Evolutionary conservation across 2,113 vertebrate genomes (phyloP), one percentile per base, ranked within the genome.

Genomic region (Psammodynastes pulverulentus): DNA sequence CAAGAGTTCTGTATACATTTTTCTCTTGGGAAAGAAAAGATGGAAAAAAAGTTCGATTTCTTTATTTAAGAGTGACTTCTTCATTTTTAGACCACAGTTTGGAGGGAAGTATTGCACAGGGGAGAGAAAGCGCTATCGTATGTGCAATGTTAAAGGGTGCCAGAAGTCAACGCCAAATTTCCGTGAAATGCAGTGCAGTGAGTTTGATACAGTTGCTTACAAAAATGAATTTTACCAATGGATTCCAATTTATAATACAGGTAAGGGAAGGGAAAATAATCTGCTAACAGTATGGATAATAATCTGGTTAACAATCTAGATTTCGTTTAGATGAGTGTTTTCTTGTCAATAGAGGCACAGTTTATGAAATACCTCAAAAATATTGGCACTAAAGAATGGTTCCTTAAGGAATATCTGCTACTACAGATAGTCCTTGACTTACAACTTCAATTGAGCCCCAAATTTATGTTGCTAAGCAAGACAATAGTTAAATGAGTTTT

Each of bases 111-210:
- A 99, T 90, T 99, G 99, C 96, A 99, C 98, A 0, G 99, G 99
- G 53, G 98, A 99, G 92, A 98, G 99, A 79, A 99, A 98, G 79
- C 98, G 98, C 19, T 99, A 99, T 92, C 98, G 98, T 13, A 95
- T 99, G 24, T 99, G 99, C 94, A 99, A 98, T 90, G 97, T 98
- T 1, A 98, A 97, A 56, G 97, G 97, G 0, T 99, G 99, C 52
- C 96, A 1, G 86, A 97, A 93, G 3, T 96, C 96, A 0, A 94
- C 88, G 3, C 99, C 99, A 0, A 98, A 98, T 1, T 99, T 99
- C 90, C 98, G 99, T 45, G 99, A 99, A 95, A 99, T 99, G 99
- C 99, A 99, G 67, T 99, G 99, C 97, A 99, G 98, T 72, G 99
- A 99, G 95, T 99, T 99, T 95, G 98, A 99, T 95, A 99, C 99